These are phyloP conservation scores for Pterois miles DNA, from an alignment of 2,797 vertebrate genomes.

Conservation along the genomic window DNA sequence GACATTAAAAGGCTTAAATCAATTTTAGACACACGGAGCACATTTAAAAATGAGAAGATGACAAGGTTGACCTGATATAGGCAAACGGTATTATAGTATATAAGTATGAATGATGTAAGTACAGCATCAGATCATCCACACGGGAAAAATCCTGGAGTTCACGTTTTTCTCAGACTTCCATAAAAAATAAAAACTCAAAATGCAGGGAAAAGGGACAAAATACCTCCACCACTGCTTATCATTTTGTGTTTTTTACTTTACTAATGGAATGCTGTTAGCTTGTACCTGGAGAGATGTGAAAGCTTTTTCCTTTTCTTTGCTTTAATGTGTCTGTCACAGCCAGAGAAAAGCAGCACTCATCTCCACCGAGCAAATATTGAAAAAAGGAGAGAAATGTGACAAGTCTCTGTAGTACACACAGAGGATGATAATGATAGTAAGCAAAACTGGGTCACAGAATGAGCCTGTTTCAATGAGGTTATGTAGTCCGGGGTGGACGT, in stretches of 20 bases:
- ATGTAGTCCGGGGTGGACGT: neutral
- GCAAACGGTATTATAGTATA: neutral
- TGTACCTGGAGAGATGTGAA: conserved; percentile 19
- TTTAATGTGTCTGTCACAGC: conserved; percentile 17
- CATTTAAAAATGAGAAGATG: neutral
- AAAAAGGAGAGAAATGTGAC: neutral
- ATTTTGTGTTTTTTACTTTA: neutral
- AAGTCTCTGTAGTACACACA: neutral
- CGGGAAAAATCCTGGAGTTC: neutral
- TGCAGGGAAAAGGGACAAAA: neutral
- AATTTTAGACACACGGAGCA: neutral
- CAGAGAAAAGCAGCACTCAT: conserved; percentile 21
- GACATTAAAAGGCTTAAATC: neutral
- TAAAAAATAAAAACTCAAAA: neutral
- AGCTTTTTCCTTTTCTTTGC: conserved; percentile 27
- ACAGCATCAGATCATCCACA: neutral
- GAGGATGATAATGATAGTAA: neutral
- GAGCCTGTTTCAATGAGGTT: neutral
- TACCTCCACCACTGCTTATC: neutral
- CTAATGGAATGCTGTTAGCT: conserved; percentile 23
- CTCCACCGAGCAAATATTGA: conserved; percentile 2
- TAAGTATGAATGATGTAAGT: neutral
- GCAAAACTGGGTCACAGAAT: conserved; percentile 27
- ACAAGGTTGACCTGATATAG: neutral
- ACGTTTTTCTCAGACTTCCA: neutral